Evolutionary conservation across 1,140 invertebrate species (phyloP).

Genomic region (Heliconius hermathena): DNA sequence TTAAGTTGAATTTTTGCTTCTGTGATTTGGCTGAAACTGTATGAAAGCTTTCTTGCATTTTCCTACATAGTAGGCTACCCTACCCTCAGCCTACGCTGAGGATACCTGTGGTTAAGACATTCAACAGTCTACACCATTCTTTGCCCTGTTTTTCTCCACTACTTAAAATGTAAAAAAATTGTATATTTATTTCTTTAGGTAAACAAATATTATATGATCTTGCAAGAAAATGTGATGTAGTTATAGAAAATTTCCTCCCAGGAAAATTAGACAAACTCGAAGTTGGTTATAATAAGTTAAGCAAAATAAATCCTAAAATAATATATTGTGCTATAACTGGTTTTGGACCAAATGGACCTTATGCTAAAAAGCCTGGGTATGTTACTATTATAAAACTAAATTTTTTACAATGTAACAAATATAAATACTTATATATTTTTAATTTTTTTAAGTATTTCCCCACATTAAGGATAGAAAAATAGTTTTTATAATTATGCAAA

Average conservation of each 20-base stretch:
- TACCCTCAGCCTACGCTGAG: too few species aligned
- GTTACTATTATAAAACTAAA: neutral
- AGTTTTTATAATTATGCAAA: too few species aligned
- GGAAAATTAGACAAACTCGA: slow-evolving; percentile 91
- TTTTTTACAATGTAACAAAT: neutral
- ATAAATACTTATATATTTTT: neutral
- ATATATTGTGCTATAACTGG: slow-evolving; percentile 98
- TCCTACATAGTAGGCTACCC: too few species aligned
- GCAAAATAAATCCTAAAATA: slow-evolving; percentile 87
- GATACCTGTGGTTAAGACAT: too few species aligned
- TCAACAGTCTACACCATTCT: too few species aligned
- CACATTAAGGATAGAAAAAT: too few species aligned
- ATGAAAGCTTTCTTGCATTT: too few species aligned
- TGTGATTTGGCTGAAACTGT: too few species aligned
- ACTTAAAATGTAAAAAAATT: neutral
- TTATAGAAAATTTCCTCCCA: slow-evolving; percentile 97
- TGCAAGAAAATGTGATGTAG: slow-evolving; percentile 90
- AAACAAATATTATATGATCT: slow-evolving; percentile 88
- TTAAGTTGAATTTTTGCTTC: neutral
- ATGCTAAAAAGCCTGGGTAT: slow-evolving; percentile 89
- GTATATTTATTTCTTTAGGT: slow-evolving; percentile 77
- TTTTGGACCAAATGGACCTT: slow-evolving; percentile 94
- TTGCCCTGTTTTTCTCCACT: too few species aligned
- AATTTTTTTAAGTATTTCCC: neutral
- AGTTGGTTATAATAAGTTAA: slow-evolving; percentile 91